Base-by-base conservation (phyloP, 2,113 vertebrate species). In the Istiophorus platypterus region DNA sequence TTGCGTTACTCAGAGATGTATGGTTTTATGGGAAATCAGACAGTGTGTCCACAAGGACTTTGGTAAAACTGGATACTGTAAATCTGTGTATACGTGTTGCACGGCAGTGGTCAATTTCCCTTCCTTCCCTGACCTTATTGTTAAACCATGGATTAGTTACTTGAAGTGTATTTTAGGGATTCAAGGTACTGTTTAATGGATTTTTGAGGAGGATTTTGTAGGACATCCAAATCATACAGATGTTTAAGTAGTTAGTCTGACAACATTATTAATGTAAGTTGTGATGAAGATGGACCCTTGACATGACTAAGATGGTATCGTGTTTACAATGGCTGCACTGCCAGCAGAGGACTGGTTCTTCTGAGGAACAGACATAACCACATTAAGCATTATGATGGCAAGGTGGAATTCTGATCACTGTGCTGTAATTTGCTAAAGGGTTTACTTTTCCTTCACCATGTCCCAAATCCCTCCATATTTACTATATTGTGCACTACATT, bases 1-100 rank as follows among this genome's bases (percentile, higher is more conserved):
- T 57, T 9, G 29, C 31, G 67, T 77, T 54, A 76, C 27, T 22
- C n/a, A n/a, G 14, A n/a, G 56, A 20, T n/a, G 39, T 75, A 27
- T 63, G 58, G 20, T 31, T 39, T 5, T 20, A 57, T 13, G 24
- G 42, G 41, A 75, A 31, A 34, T 24, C 31, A 37, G n/a, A 68
- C 11, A 52, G 3, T 3, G 7, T 2, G 34, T 49, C 15, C 47
- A 24, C 39, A 37, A 20, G 24, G 13, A 54, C 52, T 67, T 26
- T 56, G 58, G 77, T 62, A 42, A 69, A 69, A 37, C n/a, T 54
- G 64, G 39, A 31, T 61, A 26, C 29, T 5, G 0, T 56, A 14
- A 47, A 61, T 45, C 41, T 63, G 22, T 0, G 1, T 31, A 27
- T 7, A 22, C 10, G 56, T 52, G 12, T 10, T 22, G n/a, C 27